These are phyloP conservation scores for Euproctis similis DNA, from an alignment of 2,888 invertebrate genomes.

Conservation along the genomic window DNA sequence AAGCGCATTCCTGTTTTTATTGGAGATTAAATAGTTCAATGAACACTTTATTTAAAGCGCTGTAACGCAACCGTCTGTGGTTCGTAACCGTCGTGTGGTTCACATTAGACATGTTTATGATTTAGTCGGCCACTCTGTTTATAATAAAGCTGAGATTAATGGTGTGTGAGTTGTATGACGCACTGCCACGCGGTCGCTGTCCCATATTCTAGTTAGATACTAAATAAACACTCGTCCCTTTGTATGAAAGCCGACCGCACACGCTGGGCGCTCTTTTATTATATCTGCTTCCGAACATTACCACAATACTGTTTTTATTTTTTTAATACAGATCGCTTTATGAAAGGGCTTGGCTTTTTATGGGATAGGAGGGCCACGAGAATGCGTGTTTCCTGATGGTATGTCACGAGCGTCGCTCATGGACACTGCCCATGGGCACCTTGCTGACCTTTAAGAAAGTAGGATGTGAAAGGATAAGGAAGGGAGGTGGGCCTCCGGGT, in stretches of 20 bases:
- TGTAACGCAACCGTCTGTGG: conserved; percentile 30
- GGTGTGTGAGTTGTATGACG: conserved; percentile 38
- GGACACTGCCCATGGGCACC: no score
- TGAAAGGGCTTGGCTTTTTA: no score
- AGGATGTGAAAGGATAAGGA: no score
- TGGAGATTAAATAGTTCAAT: conserved; percentile 22
- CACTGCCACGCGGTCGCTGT: conserved; percentile 30
- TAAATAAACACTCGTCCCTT: conserved; percentile 49
- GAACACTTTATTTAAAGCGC: conserved; percentile 36
- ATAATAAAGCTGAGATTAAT: conserved; percentile 68
- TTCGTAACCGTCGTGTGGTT: no score
- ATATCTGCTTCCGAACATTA: conserved; percentile 46
- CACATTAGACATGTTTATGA: conserved; percentile 61
- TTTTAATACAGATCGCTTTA: conserved; percentile 20
- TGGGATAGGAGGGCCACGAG: no score
- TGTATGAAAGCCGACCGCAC: conserved; percentile 50
- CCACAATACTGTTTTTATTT: conserved; percentile 31
- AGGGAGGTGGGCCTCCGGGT: no score
- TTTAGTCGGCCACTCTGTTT: conserved; percentile 60
- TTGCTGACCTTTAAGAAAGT: no score
- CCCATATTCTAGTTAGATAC: conserved; percentile 54
- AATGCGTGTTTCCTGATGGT: no score
- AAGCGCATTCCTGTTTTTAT: neutral
- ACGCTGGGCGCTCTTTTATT: conserved; percentile 53
- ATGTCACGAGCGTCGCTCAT: no score